Conservation (phyloP, 2,888 invertebrate species). For the Heteromurus nitidus region DNA sequence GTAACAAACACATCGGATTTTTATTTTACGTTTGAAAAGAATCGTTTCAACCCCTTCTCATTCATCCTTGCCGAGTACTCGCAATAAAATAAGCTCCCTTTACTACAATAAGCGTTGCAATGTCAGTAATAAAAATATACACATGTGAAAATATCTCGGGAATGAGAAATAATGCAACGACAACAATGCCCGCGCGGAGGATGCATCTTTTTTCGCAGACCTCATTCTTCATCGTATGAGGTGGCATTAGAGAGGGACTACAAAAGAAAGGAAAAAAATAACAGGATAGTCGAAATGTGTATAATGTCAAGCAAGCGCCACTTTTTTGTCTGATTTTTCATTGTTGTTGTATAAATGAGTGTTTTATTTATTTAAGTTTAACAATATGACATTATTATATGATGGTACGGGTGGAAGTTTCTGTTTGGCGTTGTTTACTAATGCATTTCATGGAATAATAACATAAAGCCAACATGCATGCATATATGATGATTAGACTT, state of each 20-base stretch:
- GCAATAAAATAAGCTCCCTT: too few relatives aligned
- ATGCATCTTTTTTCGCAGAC: background rate
- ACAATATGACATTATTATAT: constrained; percentile 31
- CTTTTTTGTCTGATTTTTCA: constrained; percentile 5
- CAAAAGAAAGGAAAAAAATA: background rate
- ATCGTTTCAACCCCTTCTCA: too few relatives aligned
- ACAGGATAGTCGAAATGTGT: constrained; percentile 15
- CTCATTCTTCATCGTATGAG: too few relatives aligned
- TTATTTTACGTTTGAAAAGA: too few relatives aligned
- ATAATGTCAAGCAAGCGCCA: constrained; percentile 25
- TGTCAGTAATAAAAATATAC: too few relatives aligned
- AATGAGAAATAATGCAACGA: background rate
- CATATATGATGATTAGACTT: background rate
- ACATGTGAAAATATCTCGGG: too few relatives aligned
- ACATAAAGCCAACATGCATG: too few relatives aligned
- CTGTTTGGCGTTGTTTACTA: background rate
- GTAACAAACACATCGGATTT: too few relatives aligned
- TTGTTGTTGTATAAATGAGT: constrained; percentile 30
- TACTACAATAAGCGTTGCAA: too few relatives aligned
- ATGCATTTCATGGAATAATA: background rate
- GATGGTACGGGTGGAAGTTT: background rate
- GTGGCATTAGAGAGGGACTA: too few relatives aligned
- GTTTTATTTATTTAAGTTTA: constrained; percentile 33
- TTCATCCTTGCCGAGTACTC: too few relatives aligned
- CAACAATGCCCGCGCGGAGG: too few relatives aligned